Conservation (phyloP, 2,113 vertebrate species). For the Oryzias woworae region DNA sequence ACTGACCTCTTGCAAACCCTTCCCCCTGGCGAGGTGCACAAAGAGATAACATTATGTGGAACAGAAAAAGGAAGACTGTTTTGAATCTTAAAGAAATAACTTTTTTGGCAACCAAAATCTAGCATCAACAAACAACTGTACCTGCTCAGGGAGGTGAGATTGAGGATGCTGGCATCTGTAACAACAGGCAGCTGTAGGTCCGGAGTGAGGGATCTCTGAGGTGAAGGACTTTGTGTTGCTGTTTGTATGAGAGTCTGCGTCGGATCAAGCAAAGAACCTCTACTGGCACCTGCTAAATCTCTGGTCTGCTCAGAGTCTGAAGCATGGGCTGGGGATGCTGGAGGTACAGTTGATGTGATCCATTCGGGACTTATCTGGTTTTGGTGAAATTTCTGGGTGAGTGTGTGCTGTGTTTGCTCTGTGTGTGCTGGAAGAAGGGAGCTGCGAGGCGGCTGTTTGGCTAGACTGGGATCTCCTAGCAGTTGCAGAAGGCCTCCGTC, state of each 20-base stretch:
- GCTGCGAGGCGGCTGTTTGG: constrained; percentile 92
- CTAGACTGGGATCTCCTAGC: constrained; percentile 89
- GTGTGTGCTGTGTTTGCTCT: constrained; percentile 57
- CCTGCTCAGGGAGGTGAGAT: constrained; percentile 76
- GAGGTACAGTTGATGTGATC: constrained; percentile 80
- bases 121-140: constrained; percentile 18
- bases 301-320: constrained; percentile 80
- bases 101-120: not conserved
- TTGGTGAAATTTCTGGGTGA: constrained; percentile 73
- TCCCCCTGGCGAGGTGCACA: constrained; percentile 77
- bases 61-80: constrained; percentile 28
- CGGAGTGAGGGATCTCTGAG: constrained; percentile 69
- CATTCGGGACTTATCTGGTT: constrained; percentile 84
- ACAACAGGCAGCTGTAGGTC: constrained; percentile 74
- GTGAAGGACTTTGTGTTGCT: constrained; percentile 74
- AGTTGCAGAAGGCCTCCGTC: constrained; percentile 87
- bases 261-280: constrained; percentile 79
- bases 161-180: constrained; percentile 76
- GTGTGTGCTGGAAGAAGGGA: constrained; percentile 52
- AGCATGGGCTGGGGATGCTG: constrained; percentile 80
- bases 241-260: constrained; percentile 75
- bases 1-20: constrained; percentile 80
- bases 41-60: constrained; percentile 29
- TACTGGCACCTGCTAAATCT: constrained; percentile 80
- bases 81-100: not conserved